Percentiles rank a stretch among this genome's conserved stretches.
Evolutionary conservation across 2,888 invertebrate species (phyloP).

Genomic region (Serripes groenlandicus): DNA sequence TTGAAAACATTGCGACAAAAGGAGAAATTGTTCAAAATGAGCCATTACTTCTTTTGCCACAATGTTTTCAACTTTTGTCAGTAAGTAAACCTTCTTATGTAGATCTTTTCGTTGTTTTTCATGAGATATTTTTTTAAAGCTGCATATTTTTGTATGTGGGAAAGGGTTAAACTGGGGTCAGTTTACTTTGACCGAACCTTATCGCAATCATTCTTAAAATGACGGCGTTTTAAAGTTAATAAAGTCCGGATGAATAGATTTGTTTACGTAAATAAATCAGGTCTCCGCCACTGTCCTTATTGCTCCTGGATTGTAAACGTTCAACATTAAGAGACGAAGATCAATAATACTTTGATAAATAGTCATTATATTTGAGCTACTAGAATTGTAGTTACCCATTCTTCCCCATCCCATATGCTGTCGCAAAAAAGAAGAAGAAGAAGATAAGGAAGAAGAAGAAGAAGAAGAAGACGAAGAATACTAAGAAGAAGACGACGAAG

Average conservation of each 20-base stretch:
- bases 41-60: too few relatives aligned
- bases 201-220: not conserved
- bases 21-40: too few relatives aligned
- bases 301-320: too few relatives aligned
- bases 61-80: too few relatives aligned
- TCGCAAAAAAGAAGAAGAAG: not conserved
- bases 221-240: not conserved
- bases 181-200: not conserved
- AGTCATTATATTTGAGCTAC: not conserved
- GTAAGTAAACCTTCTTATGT: too few relatives aligned
- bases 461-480: not conserved
- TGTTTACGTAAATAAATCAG: slow-evolving; percentile 4
- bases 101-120: too few relatives aligned
- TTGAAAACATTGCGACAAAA: too few relatives aligned
- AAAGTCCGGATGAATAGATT: not conserved
- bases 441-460: not conserved
- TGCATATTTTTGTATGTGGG: too few relatives aligned
- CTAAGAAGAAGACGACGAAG: not conserved
- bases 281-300: too few relatives aligned
- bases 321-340: not conserved
- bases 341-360: not conserved
- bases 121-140: too few relatives aligned
- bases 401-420: not conserved
- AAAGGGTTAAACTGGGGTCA: too few relatives aligned
- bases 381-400: not conserved